A percentile compares a stretch with the other conserved stretches of the same genome.
These are phyloP conservation scores for Apotomis betuletana DNA, from an alignment of 2,888 invertebrate genomes.

Conservation along the genomic window DNA sequence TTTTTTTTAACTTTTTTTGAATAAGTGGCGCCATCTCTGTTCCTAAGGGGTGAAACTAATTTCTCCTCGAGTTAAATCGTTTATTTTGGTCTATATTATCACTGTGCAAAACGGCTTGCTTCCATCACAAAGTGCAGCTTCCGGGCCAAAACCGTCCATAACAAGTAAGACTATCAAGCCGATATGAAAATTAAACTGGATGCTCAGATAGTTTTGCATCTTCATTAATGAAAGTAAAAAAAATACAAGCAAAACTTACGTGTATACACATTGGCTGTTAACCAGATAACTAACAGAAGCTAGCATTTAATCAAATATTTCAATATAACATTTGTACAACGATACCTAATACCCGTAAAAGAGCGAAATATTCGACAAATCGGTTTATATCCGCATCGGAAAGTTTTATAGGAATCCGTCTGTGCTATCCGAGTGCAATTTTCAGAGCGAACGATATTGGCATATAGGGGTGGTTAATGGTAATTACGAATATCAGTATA, in stretches of 20 bases:
- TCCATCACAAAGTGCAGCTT: no score
- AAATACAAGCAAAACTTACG: background rate
- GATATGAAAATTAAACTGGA: conserved; percentile 22
- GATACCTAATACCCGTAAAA: background rate
- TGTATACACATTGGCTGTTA: no score
- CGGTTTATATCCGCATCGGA: background rate
- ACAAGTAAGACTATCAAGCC: no score
- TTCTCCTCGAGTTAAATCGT: no score
- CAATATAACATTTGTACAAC: background rate
- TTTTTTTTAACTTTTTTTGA: no score
- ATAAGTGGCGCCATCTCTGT: no score
- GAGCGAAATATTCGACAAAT: background rate
- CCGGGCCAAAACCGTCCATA: no score
- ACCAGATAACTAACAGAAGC: no score
- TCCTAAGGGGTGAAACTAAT: no score
- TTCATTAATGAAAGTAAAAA: no score
- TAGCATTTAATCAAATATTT: background rate
- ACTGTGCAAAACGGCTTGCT: no score
- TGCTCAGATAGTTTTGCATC: background rate
- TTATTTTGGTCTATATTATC: no score
- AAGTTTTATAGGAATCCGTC: conserved; percentile 14
- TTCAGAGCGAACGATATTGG: conserved; percentile 2
- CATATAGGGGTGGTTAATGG: conserved; percentile 1
- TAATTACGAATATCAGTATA: background rate
- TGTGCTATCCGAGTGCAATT: conserved; percentile 21